phyloP scores from a whole-genome alignment of 2,113 vertebrate genomes.

The Ceratotherium simum region DNA sequence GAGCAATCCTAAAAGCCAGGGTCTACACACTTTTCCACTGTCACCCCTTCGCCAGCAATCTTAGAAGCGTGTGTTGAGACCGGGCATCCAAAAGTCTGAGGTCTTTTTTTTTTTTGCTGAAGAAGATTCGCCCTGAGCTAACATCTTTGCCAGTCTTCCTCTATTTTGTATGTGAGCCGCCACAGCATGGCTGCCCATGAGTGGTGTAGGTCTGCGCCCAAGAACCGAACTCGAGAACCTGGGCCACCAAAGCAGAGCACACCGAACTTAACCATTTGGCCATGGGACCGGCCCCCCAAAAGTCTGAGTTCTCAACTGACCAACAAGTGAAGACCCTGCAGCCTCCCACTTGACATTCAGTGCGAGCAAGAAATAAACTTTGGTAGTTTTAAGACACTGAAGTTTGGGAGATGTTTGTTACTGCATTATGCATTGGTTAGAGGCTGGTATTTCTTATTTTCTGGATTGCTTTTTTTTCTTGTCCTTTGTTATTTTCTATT shows the following conservation, averaged over 20 bases:
- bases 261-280: too few species aligned
- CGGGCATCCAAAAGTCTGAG: background rate
- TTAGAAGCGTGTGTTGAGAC: background rate
- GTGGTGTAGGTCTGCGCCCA: too few species aligned
- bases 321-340: background rate
- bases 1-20: fast-evolving
- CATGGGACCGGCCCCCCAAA: too few species aligned
- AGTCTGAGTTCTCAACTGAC: background rate
- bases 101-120: too few species aligned
- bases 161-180: too few species aligned
- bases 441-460: background rate
- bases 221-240: too few species aligned
- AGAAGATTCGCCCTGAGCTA: too few species aligned
- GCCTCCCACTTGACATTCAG: background rate
- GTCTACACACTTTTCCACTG: background rate
- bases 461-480: background rate
- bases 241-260: too few species aligned
- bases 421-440: background rate
- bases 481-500: background rate
- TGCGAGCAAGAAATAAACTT: background rate
- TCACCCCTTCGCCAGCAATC: background rate
- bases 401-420: background rate
- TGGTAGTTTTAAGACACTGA: fast-evolving
- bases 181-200: too few species aligned
- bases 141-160: too few species aligned